Conservation (phyloP, 2,797 vertebrate species). For the Bradypodion ventrale region DNA sequence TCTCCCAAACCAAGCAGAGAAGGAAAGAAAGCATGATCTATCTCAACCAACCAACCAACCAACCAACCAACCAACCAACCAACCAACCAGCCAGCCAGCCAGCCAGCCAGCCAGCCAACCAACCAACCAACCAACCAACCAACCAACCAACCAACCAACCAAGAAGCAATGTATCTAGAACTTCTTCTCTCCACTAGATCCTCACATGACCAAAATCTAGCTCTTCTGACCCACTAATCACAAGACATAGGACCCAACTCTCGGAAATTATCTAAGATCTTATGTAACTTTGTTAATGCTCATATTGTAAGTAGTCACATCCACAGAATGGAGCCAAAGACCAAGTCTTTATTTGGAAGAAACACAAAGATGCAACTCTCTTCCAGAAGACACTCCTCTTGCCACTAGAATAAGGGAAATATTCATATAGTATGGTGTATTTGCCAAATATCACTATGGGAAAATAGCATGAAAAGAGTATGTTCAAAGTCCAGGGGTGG, state of each 20-base stretch:
- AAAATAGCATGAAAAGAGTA: not conserved
- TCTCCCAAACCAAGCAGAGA: not conserved
- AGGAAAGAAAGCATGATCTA: not conserved
- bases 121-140: not conserved
- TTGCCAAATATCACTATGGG: not conserved
- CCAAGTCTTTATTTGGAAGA: not conserved
- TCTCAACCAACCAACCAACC: too few relatives aligned
- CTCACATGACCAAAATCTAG: not conserved
- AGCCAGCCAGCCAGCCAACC: not conserved
- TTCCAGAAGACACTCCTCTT: not conserved
- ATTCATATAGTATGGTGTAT: not conserved
- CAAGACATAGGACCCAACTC: not conserved
- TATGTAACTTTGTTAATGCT: not conserved
- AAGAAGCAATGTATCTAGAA: conserved; percentile 23
- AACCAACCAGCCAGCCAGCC: too few relatives aligned
- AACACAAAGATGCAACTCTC: not conserved
- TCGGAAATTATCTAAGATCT: not conserved
- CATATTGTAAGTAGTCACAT: not conserved
- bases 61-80: not conserved
- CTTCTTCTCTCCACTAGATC: not conserved
- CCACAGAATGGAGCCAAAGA: not conserved
- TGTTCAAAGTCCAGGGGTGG: too few relatives aligned
- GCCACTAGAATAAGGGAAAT: not conserved
- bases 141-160: too few relatives aligned
- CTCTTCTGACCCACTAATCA: not conserved